Conservation (phyloP, 2,888 invertebrate genomes). For the Acrobeloides nanus region DNA sequence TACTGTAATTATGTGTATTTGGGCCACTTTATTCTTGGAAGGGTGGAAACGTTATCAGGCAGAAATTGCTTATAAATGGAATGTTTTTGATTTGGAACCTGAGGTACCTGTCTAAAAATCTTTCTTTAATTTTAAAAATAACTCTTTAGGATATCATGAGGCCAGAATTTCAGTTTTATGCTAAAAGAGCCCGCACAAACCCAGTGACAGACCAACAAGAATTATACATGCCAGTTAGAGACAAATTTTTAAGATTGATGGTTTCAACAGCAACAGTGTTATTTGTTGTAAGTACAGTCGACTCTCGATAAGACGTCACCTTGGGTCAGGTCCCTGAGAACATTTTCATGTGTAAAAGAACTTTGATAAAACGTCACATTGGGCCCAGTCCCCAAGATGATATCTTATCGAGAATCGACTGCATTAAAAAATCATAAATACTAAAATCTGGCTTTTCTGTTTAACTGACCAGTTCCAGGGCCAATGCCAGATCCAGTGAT, state of each 20-base stretch:
- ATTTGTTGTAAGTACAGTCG: conserved; percentile 82
- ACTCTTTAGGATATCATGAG: conserved; percentile 67
- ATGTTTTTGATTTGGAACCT: conserved; percentile 75
- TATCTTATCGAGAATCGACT: too few species aligned
- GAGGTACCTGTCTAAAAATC: too few species aligned
- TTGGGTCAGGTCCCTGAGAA: too few species aligned
- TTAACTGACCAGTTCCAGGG: too few species aligned
- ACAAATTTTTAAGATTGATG: conserved; percentile 55
- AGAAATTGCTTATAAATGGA: conserved; percentile 92
- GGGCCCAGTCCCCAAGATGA: too few species aligned
- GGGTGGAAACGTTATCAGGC: conserved; percentile 85
- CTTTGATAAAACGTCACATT: too few species aligned
- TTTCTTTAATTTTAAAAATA: too few species aligned
- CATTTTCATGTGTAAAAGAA: too few species aligned
- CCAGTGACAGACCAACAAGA: conserved; percentile 80
- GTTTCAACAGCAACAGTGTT: conserved; percentile 76
- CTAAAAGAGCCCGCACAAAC: conserved; percentile 65
- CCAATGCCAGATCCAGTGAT: too few species aligned
- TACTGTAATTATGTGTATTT: conserved; percentile 89
- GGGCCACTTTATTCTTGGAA: conserved; percentile 87
- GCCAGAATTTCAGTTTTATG: conserved; percentile 74
- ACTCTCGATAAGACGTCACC: too few species aligned
- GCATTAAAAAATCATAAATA: too few species aligned
- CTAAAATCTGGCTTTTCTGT: too few species aligned
- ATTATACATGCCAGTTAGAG: conserved; percentile 74